These are phyloP conservation scores for Sebastes flavidus DNA, from an alignment of 2,797 vertebrate genomes.

Conservation along the genomic window DNA sequence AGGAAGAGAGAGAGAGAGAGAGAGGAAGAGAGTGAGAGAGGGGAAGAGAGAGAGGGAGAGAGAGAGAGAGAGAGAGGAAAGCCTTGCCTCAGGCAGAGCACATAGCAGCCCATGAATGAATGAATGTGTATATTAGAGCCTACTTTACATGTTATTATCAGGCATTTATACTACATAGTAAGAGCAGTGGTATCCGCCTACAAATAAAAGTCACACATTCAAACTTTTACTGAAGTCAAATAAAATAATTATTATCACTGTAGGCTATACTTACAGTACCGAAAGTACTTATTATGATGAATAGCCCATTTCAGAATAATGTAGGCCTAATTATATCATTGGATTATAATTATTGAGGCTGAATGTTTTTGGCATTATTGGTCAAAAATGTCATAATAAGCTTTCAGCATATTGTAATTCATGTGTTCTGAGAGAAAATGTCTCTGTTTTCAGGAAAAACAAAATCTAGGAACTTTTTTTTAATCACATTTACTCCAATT, in stretches of 20 bases:
- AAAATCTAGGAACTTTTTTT: no score
- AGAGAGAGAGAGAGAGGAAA: slow-evolving; percentile 10
- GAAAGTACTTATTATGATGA: neutral
- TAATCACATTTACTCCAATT: no score
- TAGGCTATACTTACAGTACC: no score
- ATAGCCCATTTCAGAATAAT: neutral
- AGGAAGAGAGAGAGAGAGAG: accelerated
- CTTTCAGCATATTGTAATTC: no score
- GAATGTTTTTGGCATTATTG: no score
- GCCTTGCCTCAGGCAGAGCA: slow-evolving; percentile 34
- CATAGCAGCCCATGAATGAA: slow-evolving; percentile 37
- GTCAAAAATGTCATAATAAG: no score
- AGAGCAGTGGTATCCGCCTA: neutral
- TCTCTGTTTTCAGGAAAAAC: no score
- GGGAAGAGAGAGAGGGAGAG: accelerated
- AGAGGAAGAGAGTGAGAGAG: accelerated
- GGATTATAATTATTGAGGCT: neutral
- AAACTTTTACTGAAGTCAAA: neutral
- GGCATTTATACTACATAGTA: neutral
- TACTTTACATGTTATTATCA: neutral
- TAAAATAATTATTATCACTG: neutral
- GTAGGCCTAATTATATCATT: neutral
- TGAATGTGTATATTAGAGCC: neutral
- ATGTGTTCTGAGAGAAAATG: no score
- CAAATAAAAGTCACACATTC: neutral